Conservation (phyloP, 2,888 invertebrate species). For the Brassicogethes aeneus region DNA sequence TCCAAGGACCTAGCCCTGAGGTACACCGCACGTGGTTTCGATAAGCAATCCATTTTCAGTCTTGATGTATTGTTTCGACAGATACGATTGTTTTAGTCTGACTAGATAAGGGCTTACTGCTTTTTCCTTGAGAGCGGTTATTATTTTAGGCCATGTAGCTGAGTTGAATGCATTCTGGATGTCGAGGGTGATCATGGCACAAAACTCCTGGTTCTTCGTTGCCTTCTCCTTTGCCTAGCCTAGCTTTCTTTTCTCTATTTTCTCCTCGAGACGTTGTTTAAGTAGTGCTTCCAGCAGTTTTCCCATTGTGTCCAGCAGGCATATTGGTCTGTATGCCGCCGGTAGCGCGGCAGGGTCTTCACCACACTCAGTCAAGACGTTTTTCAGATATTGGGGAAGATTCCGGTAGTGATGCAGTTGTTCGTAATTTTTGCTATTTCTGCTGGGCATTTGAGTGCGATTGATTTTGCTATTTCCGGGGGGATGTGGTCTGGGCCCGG, state of each 20-base stretch:
- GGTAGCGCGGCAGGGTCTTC: too few species aligned
- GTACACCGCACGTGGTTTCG: constrained; percentile 6
- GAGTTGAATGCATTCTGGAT: constrained; percentile 8
- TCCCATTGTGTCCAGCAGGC: constrained; percentile 7
- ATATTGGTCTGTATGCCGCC: constrained; percentile 3
- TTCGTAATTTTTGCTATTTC: not conserved
- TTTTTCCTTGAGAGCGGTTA: constrained; percentile 4
- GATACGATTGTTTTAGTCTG: constrained; percentile 2
- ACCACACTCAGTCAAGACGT: not conserved
- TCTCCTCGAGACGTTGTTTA: constrained; percentile 4
- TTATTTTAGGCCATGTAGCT: constrained; percentile 7
- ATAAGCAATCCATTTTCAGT: not conserved
- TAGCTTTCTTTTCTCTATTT: constrained; percentile 2
- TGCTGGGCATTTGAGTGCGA: not conserved
- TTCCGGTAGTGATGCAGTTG: not conserved
- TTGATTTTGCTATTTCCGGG: not conserved
- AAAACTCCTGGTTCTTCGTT: too few species aligned
- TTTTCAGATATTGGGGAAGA: not conserved
- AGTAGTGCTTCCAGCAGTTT: constrained; percentile 7
- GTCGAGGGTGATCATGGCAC: constrained; percentile 3
- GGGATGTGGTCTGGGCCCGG: not conserved
- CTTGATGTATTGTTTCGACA: not conserved
- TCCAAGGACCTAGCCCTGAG: constrained; percentile 5
- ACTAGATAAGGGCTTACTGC: constrained; percentile 5
- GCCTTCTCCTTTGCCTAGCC: too few species aligned